Base-by-base conservation (phyloP, 1,140 invertebrate species). In the Leguminivora glycinivorella region DNA sequence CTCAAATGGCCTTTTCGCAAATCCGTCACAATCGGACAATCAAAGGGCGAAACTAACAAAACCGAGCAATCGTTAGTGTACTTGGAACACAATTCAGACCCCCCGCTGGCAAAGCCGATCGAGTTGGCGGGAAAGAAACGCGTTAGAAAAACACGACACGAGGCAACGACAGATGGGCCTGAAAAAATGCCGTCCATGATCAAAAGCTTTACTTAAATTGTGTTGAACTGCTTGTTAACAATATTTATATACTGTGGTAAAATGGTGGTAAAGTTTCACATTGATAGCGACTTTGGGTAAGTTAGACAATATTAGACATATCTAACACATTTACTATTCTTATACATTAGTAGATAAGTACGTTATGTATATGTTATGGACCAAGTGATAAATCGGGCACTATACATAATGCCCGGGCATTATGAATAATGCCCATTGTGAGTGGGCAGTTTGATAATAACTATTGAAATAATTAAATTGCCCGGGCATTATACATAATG, bases 51-150 rank as follows among this genome's bases (percentile, higher is more conserved):
- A 77, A 76, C 76, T 77, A 80, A 82, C 76, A 85, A 82, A 79
- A 77, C 72, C 76, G 70, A 79, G 82, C 80, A 78, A 81, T 83
- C 77, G 83, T 82, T 81, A 84, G 77, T 60, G 29, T 63, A 63
- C 25, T 63, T 29, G 25, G 34, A 47, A 74, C 70, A 79, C 76
- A 83, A 81, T 75, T 74, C 73, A 75, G 85, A 81, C 82, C 87
- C 84, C 87, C 87, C 84, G 85, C 72, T 70, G 84, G 68, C 77
- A 86, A 88, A 89, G 83, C 84, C 78, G 85, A 85, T 87, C 80
- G 87, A 83, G 74, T 83, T 76, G 74, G 68, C 71, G 71, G 75
- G 71, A 83, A 84, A 83, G 75, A 74, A 80, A 74, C 73, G 73
- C 71, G 75, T 58, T 25, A 74, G 81, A 83, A 83, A 76, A 79